Evolutionary conservation across 2,888 invertebrate species (phyloP).

Genomic region (Amblyjoppa proteus): DNA sequence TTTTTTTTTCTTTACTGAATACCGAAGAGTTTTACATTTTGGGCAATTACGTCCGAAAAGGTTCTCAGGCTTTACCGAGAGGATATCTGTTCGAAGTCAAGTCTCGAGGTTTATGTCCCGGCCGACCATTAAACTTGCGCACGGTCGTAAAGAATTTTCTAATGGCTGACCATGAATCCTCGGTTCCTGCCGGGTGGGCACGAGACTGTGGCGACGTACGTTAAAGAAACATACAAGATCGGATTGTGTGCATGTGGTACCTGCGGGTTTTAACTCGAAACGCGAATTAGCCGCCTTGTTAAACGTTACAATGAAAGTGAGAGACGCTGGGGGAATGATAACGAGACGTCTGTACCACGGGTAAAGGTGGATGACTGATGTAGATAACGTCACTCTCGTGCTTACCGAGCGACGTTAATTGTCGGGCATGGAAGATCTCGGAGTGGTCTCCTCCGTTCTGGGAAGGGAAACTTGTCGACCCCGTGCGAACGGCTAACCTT

Average conservation of each 20-base stretch:
- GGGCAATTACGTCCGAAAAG: slow-evolving; percentile 16
- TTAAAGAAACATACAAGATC: slow-evolving; percentile 43
- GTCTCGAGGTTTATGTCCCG: slow-evolving; percentile 23
- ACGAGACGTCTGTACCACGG: slow-evolving; percentile 11
- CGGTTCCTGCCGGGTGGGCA: slow-evolving; percentile 27
- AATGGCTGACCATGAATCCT: slow-evolving; percentile 66
- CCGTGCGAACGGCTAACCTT: slow-evolving; percentile 62
- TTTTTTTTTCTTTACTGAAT: neutral
- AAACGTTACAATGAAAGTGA: slow-evolving; percentile 40
- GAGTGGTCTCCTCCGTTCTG: neutral
- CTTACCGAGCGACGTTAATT: slow-evolving; percentile 31
- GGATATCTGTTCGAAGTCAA: slow-evolving; percentile 37
- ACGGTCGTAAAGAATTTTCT: slow-evolving; percentile 62
- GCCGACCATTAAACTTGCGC: slow-evolving; percentile 47
- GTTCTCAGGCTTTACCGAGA: slow-evolving; percentile 48
- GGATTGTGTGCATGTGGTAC: slow-evolving; percentile 17
- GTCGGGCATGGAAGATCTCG: neutral
- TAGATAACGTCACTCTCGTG: slow-evolving; percentile 48
- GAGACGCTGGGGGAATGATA: neutral
- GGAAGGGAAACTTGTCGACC: neutral
- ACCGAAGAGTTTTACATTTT: neutral
- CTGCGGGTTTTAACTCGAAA: slow-evolving; percentile 9
- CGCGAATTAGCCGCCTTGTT: slow-evolving; percentile 26
- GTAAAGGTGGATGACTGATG: neutral
- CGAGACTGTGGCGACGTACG: slow-evolving; percentile 14